Percentiles rank a stretch among this genome's conserved stretches.
These are phyloP conservation scores for Conopomorpha cramerella DNA, from an alignment of 1,140 invertebrate genomes.

Conservation along the genomic window DNA sequence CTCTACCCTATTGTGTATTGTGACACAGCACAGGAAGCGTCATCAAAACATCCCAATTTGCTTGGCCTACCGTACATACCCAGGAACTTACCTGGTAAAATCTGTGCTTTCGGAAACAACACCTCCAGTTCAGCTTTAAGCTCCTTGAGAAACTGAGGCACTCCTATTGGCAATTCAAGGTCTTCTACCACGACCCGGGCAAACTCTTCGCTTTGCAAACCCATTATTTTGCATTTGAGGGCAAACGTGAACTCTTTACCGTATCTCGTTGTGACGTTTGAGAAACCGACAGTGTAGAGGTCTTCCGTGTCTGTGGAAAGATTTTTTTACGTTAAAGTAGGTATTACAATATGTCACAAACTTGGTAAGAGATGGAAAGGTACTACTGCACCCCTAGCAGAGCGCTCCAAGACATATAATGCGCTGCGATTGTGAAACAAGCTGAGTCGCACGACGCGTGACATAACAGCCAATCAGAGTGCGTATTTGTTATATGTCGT, in stretches of 20 bases:
- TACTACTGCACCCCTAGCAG: no score
- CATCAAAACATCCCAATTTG: no score
- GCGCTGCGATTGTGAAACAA: neutral
- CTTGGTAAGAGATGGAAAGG: neutral
- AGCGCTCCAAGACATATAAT: no score
- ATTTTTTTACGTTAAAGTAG: neutral
- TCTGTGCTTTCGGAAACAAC: conserved; percentile 64
- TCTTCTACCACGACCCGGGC: conserved; percentile 66
- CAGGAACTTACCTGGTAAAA: conserved; percentile 68
- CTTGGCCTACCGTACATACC: neutral
- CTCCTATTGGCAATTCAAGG: conserved; percentile 71
- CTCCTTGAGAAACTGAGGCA: conserved; percentile 66
- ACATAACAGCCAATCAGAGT: no score
- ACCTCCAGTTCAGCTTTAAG: conserved; percentile 55
- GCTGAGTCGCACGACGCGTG: neutral
- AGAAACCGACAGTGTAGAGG: conserved; percentile 74
- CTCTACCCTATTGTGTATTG: neutral
- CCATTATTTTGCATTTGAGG: conserved; percentile 77
- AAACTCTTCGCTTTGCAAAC: conserved; percentile 68
- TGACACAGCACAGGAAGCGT: neutral
- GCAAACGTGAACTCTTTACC: conserved; percentile 78
- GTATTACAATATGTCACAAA: neutral
- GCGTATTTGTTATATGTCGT: no score
- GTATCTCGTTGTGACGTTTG: conserved; percentile 69
- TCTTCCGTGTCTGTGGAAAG: conserved; percentile 76